Evolutionary conservation across 2,797 vertebrate genomes (phyloP).

Genomic region (Acridotheres tristis): DNA sequence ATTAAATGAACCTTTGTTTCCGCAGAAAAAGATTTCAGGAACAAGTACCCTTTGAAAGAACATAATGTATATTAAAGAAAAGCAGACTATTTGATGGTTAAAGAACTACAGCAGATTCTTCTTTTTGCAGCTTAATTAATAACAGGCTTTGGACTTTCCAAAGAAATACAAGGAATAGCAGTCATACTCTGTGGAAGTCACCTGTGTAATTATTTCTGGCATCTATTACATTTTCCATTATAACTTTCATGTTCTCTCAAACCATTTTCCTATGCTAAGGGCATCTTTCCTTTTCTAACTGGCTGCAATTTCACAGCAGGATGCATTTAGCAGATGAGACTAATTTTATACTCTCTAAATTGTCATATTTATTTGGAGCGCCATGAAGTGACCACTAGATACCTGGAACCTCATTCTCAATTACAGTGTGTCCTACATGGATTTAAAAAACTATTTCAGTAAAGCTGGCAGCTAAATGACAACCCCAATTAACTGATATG

Average conservation of each 20-base stretch:
- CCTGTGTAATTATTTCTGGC: conserved; percentile 68
- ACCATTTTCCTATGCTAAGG: conserved; percentile 30
- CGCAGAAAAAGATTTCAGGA: background rate
- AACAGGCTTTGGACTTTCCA: background rate
- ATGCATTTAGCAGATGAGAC: conserved; percentile 50
- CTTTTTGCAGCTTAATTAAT: conserved; percentile 32
- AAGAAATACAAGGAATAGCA: conserved; percentile 9
- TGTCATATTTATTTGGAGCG: background rate
- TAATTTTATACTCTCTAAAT: conserved; percentile 45
- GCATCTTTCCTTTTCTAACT: conserved; percentile 48
- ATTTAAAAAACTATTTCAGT: conserved; percentile 16
- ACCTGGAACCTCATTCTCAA: conserved; percentile 22
- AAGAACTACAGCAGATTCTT: background rate
- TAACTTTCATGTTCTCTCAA: conserved; percentile 25
- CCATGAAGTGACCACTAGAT: conserved; percentile 29
- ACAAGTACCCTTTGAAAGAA: background rate
- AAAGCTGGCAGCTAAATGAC: conserved; percentile 26
- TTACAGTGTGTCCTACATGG: background rate
- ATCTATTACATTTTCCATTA: conserved; percentile 61
- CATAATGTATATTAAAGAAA: background rate
- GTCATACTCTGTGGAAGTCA: conserved; percentile 27
- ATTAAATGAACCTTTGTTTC: background rate
- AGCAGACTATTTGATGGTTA: background rate
- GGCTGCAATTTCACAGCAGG: conserved; percentile 59
- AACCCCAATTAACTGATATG: conserved; percentile 15